Base-by-base conservation (phyloP, 1,140 invertebrate genomes). In the Spodoptera frugiperda region DNA sequence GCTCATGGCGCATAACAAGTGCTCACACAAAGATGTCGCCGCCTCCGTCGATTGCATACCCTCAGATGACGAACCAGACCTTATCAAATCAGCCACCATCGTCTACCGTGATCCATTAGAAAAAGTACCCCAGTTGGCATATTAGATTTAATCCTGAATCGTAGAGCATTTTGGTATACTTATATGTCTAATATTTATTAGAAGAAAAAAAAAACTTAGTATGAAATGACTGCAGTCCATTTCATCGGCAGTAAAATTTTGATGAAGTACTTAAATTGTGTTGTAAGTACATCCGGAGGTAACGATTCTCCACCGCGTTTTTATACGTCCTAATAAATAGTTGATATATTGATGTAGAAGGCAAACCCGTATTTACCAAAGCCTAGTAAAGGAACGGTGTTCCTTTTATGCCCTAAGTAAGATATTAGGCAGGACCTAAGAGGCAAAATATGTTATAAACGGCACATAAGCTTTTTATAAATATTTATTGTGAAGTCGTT, bases 1-100 rank as follows among this genome's bases (percentile, higher is more conserved):
- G 9, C 94, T 96, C 8, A 93, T 96, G 81, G 94, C 95, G 1
- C 94, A 96, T 80, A 93, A 95, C 82, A 94, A 94, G 77, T 87
- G 87, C 70, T 77, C 89, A 6, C 82, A 83, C n/a, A 89, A 89
- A 57, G 77, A 84, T n/a, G 17, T 72, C 4, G 17, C 30, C 8
- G 48, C 53, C 8, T 30, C 39, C 25, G 46, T 54, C 12, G 83
- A 86, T 0, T 67, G 44, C 39, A 12, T 39, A 25, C 8, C 78
- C n/a, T 77, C 82, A 1, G 89, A 91, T 14, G 87, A 89, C 9
- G 91, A 92, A 71, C 91, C 91, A 0, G 91, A 93, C 67, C 89
- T 93, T 68, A 90, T 93, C 79, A 89, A 89, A 68, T 89, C 91
- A 9, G 76, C 90, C 14, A 91, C 89, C 15, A 89, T 91, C 44